Base-by-base conservation (phyloP, 64 coral and sea anemone species). In the Pocillopora verrucosa region DNA sequence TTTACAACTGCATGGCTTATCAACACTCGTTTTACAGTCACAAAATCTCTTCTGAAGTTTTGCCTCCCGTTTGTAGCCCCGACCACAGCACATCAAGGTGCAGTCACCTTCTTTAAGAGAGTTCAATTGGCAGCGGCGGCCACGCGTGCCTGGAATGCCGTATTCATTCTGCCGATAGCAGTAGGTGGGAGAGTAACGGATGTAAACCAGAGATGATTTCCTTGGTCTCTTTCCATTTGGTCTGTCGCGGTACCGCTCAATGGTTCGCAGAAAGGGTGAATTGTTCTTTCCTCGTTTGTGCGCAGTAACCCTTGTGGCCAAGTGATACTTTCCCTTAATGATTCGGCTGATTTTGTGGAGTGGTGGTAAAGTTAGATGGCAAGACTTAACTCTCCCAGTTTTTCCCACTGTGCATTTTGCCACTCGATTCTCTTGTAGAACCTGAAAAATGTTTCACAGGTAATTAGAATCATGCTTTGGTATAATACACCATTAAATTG, bases 241-340 rank as follows among this genome's bases (percentile, higher is more conserved):
- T 56, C 80, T 34, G 11, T 38, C 20, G n/a, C 16, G 34, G 36
- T 41, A 2, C 15, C 35, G 15, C 36, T 19, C 80, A 19, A 36
- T 63, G 80, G 36, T 45, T 64, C 34, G 16, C 6, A 84, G 80
- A n/a, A n/a, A 84, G 11, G 45, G 51, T 22, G 80, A 65, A 17
- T 69, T 63, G 11, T 84, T 84, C 13, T 63, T 45, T 22, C 15
- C 19, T 67, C 80, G 17, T 45, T 5, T 35, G 4, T 13, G 36
- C 17, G 61, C 60, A 36, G 22, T n/a, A 36, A 84, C 80, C 60
- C 20, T 69, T 9, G 34, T 84, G 51, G 80, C 80, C 38, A 13
- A 51, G 62, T 84, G n/a, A 45, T 68, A 84, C n/a, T 84, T 84
- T 84, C 61, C 61, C 67, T 84, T 84, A 20, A 84, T 41, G 10